Conservation (phyloP, 2,888 invertebrate genomes). For the Rutpela maculata region DNA sequence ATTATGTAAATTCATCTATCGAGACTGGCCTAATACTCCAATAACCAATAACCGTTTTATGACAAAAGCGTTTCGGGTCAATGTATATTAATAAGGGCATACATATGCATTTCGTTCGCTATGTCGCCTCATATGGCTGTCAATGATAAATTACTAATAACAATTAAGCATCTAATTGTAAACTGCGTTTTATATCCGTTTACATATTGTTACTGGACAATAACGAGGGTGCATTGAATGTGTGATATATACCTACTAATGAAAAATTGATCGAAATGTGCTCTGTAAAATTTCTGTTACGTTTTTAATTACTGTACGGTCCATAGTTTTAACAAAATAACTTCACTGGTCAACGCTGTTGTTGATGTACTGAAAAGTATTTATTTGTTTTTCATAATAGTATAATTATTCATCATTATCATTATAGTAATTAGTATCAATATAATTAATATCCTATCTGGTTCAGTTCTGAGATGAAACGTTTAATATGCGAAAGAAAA, state of each 20-base stretch:
- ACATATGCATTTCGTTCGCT: slow-evolving; percentile 10
- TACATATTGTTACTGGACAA: slow-evolving; percentile 33
- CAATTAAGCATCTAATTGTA: slow-evolving; percentile 36
- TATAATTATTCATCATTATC: no score
- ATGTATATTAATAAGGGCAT: slow-evolving; percentile 17
- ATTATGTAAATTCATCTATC: no score
- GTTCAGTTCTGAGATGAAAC: no score
- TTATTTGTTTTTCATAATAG: no score
- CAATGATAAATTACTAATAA: slow-evolving; percentile 29
- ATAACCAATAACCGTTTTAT: neutral
- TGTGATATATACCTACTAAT: neutral
- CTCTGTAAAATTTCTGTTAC: slow-evolving; percentile 8
- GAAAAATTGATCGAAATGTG: slow-evolving; percentile 3
- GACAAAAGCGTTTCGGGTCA: neutral
- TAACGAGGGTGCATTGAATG: slow-evolving; percentile 19
- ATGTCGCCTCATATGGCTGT: slow-evolving; percentile 3
- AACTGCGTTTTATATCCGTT: slow-evolving; percentile 32
- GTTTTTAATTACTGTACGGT: neutral
- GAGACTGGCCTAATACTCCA: no score
- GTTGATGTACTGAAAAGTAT: no score
- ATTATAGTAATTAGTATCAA: no score
- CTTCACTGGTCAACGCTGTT: no score
- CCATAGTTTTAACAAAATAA: no score
- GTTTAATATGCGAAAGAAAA: no score
- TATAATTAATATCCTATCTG: no score